phyloP scores from a whole-genome alignment of 1,140 invertebrate genomes.

The Drosophila auraria region DNA sequence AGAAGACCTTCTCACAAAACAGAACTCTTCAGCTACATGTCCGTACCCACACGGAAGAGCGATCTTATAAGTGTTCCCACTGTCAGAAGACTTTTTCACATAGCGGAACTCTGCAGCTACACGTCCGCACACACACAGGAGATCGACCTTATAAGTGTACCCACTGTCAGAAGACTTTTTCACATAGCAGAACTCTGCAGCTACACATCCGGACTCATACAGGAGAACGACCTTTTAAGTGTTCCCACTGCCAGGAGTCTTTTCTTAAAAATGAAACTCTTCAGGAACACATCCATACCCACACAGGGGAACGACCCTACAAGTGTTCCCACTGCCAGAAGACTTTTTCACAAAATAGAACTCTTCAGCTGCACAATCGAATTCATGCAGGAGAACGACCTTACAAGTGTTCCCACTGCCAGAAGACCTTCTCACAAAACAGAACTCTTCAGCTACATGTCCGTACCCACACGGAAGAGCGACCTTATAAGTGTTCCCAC shows the following conservation, averaged over 20 bases:
- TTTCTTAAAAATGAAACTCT: background rate
- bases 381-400: background rate
- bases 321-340: background rate
- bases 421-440: background rate
- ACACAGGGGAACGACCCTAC: background rate
- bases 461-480: background rate
- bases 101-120: background rate
- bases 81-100: background rate
- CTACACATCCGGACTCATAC: no score
- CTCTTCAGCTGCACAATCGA: no score
- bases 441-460: background rate
- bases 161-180: no score
- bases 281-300: no score
- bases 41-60: background rate
- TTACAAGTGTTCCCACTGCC: background rate
- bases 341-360: background rate
- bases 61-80: background rate
- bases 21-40: background rate
- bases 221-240: no score
- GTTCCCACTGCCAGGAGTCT: no score
- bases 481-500: background rate
- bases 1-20: background rate
- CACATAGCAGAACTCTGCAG: no score
- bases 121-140: background rate
- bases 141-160: no score